Evolutionary conservation across 2,888 invertebrate species (phyloP), one percentile per base, ranked within the genome.

Genomic region (Lysandra bellargus): DNA sequence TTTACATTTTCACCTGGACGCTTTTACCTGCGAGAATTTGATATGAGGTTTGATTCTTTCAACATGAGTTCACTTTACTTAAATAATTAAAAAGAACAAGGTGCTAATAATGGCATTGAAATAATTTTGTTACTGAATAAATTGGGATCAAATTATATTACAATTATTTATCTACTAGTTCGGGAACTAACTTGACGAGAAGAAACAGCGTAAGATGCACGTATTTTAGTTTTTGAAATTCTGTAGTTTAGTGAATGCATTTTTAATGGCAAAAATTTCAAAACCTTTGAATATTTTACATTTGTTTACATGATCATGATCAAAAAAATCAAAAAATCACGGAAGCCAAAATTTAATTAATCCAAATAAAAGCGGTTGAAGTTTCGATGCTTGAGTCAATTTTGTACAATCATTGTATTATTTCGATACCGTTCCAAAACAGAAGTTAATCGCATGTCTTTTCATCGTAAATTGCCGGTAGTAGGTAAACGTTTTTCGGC

Each of bases 371-470:
- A 69, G 61, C 64, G 75, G 61, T 75, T 44, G 23, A 75, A 74
- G 30, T 75, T 75, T 61, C 79, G 79, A 61, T 49, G 75, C 23
- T 79, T 75, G 64, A 79, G 61, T 79, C 64, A 79, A 75, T 79
- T 79, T 79, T 61, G 79, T 61, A 75, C 61, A 61, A 75, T 79
- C 75, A 79, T 75, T 79, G 80, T 81, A 78, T 83, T 80, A 82
- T 83, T 84, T 84, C 83, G 81, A 86, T 86, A 82, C 84, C 81
- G 84, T 85, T 83, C 83, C 85, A 85, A 84, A 86, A 85, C 87
- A 86, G 86, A 86, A 90, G 87, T 89, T 89, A 89, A 88, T 91
- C 89, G 91, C 91, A 90, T 92, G 92, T 91, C 91, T 90, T 89
- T 88, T 86, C 86, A 82, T 89, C 90, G 88, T 92, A 91, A 91